Percentiles rank a stretch among this genome's conserved stretches.
These are phyloP conservation scores for Crotophaga sulcirostris DNA, from an alignment of 2,113 vertebrate species.

Conservation along the genomic window DNA sequence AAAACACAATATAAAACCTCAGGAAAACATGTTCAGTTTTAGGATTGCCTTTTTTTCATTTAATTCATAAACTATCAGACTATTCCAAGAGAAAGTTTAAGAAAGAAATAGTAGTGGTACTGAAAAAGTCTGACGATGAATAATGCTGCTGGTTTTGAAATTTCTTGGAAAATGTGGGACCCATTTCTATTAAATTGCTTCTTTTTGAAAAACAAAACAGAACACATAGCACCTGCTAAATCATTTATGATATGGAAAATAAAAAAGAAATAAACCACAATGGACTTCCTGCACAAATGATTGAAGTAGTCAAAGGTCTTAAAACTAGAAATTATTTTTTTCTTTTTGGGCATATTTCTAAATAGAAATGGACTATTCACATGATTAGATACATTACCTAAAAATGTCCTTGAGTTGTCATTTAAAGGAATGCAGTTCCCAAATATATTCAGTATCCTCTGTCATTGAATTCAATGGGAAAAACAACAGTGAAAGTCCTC, in stretches of 20 bases:
- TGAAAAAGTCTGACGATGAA: neutral
- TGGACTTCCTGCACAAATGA: neutral
- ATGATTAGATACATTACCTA: neutral
- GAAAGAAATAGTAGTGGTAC: neutral
- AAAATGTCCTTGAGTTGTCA: neutral
- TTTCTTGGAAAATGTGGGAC: neutral
- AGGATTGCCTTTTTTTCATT: neutral
- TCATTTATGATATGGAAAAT: neutral
- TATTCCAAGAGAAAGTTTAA: neutral
- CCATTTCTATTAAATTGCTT: neutral
- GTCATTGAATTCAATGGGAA: neutral
- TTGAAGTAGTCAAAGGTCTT: neutral
- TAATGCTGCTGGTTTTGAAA: neutral
- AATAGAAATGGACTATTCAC: neutral
- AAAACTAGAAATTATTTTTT: neutral
- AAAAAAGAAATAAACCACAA: too few species aligned
- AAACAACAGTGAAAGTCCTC: neutral
- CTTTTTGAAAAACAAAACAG: neutral
- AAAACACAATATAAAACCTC: neutral
- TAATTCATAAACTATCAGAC: neutral
- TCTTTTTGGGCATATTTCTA: neutral
- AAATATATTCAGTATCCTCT: neutral
- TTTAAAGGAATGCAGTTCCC: neutral
- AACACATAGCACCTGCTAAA: neutral
- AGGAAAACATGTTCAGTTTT: neutral